These are phyloP conservation scores for Drosophila tropicalis DNA, from an alignment of 1,140 invertebrate genomes.

Conservation along the genomic window DNA sequence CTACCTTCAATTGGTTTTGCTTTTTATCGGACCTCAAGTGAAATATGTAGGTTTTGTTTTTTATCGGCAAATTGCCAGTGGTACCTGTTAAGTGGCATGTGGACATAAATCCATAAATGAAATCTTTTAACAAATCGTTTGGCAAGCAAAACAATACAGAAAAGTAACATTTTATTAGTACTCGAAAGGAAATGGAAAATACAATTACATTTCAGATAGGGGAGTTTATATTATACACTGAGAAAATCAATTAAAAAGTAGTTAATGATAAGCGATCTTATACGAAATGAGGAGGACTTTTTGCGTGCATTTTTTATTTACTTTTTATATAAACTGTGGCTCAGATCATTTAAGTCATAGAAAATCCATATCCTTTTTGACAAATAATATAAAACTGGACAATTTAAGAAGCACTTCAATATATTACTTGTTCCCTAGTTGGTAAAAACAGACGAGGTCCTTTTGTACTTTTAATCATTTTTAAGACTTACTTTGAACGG, in stretches of 20 bases:
- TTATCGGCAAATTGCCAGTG: constrained; percentile 16
- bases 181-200: constrained; percentile 1
- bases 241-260: neutral
- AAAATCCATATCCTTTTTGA: too few relatives aligned
- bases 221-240: neutral
- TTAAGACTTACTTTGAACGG: too few relatives aligned
- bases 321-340: too few relatives aligned
- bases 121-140: constrained; percentile 25
- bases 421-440: too few relatives aligned
- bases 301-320: too few relatives aligned
- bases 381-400: too few relatives aligned
- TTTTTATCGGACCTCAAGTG: constrained; percentile 7
- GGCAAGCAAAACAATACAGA: constrained; percentile 19
- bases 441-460: too few relatives aligned
- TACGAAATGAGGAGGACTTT: neutral
- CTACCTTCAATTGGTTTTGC: constrained; percentile 11
- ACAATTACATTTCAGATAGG: neutral
- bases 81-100: constrained; percentile 21
- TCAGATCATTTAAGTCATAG: too few relatives aligned
- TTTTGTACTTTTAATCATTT: too few relatives aligned
- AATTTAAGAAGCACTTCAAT: too few relatives aligned
- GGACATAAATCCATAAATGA: constrained; percentile 22
- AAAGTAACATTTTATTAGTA: constrained; percentile 7
- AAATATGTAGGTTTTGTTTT: constrained; percentile 4
- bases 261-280: neutral